Evolutionary conservation across 2,888 invertebrate species (phyloP).

Genomic region (Eupithecia exiguata): DNA sequence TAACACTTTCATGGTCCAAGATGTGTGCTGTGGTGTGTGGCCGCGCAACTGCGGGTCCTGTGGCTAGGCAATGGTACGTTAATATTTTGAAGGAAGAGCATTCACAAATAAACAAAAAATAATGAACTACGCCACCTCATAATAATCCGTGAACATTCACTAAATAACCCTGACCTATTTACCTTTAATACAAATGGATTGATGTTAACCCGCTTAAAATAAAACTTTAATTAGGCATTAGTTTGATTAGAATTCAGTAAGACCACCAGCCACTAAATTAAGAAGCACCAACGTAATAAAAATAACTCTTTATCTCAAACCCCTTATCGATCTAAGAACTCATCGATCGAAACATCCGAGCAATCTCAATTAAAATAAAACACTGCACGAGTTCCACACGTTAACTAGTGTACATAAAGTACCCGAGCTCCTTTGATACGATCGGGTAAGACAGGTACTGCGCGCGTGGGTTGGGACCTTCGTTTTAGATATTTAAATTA

Average conservation of each 20-base stretch:
- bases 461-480: constrained; percentile 26
- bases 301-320: background rate
- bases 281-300: background rate
- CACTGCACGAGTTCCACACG: constrained; percentile 1
- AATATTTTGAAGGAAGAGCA: background rate
- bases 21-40: no score
- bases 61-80: no score
- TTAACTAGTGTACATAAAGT: constrained; percentile 20
- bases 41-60: no score
- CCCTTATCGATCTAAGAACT: constrained; percentile 11
- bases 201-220: background rate
- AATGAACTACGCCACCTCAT: background rate
- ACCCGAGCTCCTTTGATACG: constrained; percentile 22
- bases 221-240: background rate
- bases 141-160: background rate
- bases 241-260: background rate
- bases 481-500: constrained; percentile 38
- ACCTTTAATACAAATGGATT: background rate
- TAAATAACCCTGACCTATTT: background rate
- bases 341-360: constrained; percentile 22
- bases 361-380: constrained; percentile 30
- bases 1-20: no score
- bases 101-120: background rate
- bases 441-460: constrained; percentile 24
- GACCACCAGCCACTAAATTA: background rate